phyloP scores from a whole-genome alignment of 1,140 invertebrate species.

The Bombus huntii region DNA sequence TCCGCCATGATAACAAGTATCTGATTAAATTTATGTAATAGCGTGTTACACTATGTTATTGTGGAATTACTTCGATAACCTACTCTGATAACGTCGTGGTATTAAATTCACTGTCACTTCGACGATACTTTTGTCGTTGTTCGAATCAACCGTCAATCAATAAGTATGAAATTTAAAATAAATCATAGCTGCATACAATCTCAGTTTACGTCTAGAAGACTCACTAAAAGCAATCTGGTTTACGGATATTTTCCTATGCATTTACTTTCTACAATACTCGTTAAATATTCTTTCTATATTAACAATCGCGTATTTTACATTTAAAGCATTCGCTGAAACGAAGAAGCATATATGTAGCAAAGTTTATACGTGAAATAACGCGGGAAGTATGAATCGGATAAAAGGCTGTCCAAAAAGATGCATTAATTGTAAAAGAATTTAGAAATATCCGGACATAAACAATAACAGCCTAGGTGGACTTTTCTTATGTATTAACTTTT shows the following conservation, averaged over 20 bases:
- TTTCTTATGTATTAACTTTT: too few species aligned
- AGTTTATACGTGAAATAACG: not conserved
- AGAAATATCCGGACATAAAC: too few species aligned
- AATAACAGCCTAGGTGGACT: too few species aligned
- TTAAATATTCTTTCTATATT: not conserved
- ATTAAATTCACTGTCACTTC: slow-evolving; percentile 61
- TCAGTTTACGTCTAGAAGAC: not conserved
- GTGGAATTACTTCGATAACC: slow-evolving; percentile 76
- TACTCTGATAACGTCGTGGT: slow-evolving; percentile 67
- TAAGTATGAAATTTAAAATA: not conserved
- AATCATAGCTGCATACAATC: not conserved
- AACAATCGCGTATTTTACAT: not conserved
- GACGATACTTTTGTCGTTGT: slow-evolving; percentile 41
- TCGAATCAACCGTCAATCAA: slow-evolving; percentile 8
- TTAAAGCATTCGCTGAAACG: not conserved
- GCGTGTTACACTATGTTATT: slow-evolving; percentile 59
- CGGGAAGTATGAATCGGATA: too few species aligned
- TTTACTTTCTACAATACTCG: not conserved
- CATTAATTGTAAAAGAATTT: too few species aligned
- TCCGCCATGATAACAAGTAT: slow-evolving; percentile 73
- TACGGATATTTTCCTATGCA: too few species aligned
- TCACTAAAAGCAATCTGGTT: not conserved
- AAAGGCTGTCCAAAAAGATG: too few species aligned
- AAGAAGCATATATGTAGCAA: not conserved
- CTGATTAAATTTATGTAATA: slow-evolving; percentile 79